phyloP scores from a whole-genome alignment of 2,888 invertebrate species.

The Cerceris ruficornis region DNA sequence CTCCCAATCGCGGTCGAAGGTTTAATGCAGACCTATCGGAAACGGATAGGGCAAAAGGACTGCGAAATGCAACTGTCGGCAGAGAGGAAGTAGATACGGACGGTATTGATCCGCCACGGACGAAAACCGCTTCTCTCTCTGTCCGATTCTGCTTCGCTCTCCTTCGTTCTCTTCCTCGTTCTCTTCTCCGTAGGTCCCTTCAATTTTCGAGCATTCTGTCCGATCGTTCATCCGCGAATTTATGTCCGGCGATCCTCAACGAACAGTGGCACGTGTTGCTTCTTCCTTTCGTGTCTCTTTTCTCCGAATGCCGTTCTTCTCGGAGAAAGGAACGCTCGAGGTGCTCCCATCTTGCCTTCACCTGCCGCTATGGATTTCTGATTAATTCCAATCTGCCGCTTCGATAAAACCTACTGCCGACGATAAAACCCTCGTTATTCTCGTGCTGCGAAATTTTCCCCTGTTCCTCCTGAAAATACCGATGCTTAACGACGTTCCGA shows the following conservation, averaged over 20 bases:
- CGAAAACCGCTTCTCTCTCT: constrained; percentile 52
- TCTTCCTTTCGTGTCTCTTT: constrained; percentile 9
- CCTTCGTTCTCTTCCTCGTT: too few species aligned
- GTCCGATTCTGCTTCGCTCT: background rate
- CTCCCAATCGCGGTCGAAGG: too few species aligned
- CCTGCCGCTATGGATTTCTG: too few species aligned
- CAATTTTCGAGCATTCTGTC: constrained; percentile 62
- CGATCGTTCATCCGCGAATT: constrained; percentile 52
- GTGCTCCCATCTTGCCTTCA: too few species aligned
- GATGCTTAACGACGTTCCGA: too few species aligned
- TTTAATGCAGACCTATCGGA: constrained; percentile 18
- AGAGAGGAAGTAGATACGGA: constrained; percentile 41
- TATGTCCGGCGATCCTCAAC: constrained; percentile 22
- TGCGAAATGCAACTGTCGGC: constrained; percentile 52
- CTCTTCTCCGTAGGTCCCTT: constrained; percentile 35
- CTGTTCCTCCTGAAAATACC: too few species aligned
- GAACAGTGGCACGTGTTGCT: constrained; percentile 53
- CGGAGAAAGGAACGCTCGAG: too few species aligned
- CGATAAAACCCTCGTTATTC: too few species aligned
- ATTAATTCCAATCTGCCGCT: too few species aligned
- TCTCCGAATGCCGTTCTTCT: too few species aligned
- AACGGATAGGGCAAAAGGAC: constrained; percentile 24
- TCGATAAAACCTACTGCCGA: too few species aligned
- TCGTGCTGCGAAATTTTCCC: too few species aligned
- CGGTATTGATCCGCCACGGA: constrained; percentile 68